phyloP scores from a whole-genome alignment of 2,797 vertebrate genomes.

The Crax fasciolata region DNA sequence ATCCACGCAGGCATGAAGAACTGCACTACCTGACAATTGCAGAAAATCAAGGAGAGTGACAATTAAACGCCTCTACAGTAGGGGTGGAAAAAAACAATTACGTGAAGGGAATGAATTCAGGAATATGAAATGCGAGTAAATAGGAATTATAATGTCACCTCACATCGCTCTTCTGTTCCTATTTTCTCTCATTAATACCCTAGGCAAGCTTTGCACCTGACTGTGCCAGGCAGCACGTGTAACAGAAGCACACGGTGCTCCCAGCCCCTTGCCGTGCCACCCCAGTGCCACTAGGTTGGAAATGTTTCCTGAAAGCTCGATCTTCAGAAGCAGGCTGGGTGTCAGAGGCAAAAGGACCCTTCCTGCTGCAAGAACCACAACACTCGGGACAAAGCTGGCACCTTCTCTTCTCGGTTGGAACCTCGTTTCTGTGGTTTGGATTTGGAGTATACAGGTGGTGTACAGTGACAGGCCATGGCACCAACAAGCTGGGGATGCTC shows the following conservation, averaged over 20 bases:
- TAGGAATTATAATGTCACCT: neutral
- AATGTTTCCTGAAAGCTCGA: neutral
- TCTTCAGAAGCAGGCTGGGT: neutral
- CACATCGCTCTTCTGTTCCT: neutral
- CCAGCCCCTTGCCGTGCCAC: neutral
- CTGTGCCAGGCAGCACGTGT: neutral
- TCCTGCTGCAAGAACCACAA: neutral
- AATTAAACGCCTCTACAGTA: conserved; percentile 25
- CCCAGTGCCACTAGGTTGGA: neutral
- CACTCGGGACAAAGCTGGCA: neutral
- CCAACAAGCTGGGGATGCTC: neutral
- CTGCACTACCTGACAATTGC: neutral
- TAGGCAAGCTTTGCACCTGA: neutral
- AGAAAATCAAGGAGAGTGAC: neutral
- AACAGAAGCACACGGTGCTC: neutral
- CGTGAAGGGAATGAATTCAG: conserved; percentile 9
- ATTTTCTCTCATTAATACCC: neutral
- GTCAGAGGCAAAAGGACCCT: neutral
- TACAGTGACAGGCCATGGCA: neutral
- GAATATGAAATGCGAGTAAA: conserved; percentile 4
- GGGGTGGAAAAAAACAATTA: neutral
- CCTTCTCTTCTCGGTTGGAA: neutral
- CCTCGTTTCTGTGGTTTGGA: neutral
- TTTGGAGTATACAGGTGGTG: neutral
- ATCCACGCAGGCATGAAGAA: conserved; percentile 6